Base-by-base conservation (phyloP, 2,797 vertebrate species). In the Setipinna tenuifilis region DNA sequence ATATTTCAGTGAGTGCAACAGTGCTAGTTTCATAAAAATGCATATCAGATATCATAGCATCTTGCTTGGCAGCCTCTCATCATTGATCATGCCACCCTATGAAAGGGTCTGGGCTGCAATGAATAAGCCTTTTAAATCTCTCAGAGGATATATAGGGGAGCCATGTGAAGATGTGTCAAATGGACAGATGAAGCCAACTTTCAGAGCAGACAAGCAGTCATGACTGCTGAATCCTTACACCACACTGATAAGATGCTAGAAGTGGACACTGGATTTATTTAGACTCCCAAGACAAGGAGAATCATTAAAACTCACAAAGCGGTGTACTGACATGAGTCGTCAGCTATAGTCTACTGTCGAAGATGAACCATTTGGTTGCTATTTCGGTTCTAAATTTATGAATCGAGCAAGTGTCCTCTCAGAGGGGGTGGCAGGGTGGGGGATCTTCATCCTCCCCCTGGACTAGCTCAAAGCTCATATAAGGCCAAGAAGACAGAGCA, bases 1-100 rank as follows among this genome's bases (percentile, higher is more conserved):
- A 78, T 44, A 35, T 21, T 44, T 78, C 7, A 78, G 71, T 44
- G 71, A 78, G 28, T 75, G 68, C 31, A 35, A 75, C 68, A 75
- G 68, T 7, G 2, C 68, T 75, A 75, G 68, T 75, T 75, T 75
- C 28, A 19, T 31, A 75, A 41, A 28, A 35, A 28, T 75, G 16
- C 28, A 75, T 35, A 35, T 75, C 68, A 35, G 61, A 65, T 65
- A 65, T 65, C 50, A n/a, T 25, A 11, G n/a, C n/a, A 28, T 31
- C 10, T 71, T 71, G 65, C 65, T 23, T 11, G 23, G 61, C 61
- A 71, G 65, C 28, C 65, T 31, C 65, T 71, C 2, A 14, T 31
- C 65, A 68, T 68, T 62, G 61, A 25, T 65, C 61, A 65, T 65
- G 12, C 25, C 25, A 31, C 28, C 16, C 0, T 71, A 11, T 5